Percentiles rank a stretch among this genome's conserved stretches.
These are phyloP conservation scores for Mesoligia furuncula DNA, from an alignment of 2,888 invertebrate species.

Conservation along the genomic window DNA sequence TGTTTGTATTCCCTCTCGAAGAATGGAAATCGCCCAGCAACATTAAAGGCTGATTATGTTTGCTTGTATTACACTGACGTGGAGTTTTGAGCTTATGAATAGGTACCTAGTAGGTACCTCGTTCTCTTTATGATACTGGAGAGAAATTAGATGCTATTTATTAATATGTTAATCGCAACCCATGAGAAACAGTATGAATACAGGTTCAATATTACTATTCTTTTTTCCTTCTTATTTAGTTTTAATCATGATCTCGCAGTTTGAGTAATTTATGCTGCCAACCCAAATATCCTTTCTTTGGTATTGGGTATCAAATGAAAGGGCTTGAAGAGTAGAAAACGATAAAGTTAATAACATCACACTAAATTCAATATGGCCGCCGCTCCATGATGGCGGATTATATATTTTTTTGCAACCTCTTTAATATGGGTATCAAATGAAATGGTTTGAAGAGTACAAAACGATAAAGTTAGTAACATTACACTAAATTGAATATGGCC, in stretches of 20 bases:
- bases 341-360: no score
- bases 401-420: no score
- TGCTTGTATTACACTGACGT: not conserved
- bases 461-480: no score
- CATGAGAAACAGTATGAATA: not conserved
- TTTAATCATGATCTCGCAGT: not conserved
- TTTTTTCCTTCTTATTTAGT: not conserved
- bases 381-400: no score
- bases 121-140: constrained; percentile 1
- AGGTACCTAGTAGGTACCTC: not conserved
- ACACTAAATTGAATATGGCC: no score
- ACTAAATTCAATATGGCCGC: no score
- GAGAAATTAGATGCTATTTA: not conserved
- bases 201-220: not conserved
- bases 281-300: not conserved
- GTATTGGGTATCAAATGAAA: no score
- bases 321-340: no score
- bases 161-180: not conserved
- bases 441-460: no score
- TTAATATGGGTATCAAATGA: no score
- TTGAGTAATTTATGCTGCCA: not conserved
- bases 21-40: not conserved
- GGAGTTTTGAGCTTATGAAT: not conserved
- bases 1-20: not conserved
- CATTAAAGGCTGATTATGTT: not conserved